A percentile compares a stretch with the other conserved stretches of the same genome.
phyloP scores from a whole-genome alignment of 2,797 vertebrate genomes.

The Molossus molossus region DNA sequence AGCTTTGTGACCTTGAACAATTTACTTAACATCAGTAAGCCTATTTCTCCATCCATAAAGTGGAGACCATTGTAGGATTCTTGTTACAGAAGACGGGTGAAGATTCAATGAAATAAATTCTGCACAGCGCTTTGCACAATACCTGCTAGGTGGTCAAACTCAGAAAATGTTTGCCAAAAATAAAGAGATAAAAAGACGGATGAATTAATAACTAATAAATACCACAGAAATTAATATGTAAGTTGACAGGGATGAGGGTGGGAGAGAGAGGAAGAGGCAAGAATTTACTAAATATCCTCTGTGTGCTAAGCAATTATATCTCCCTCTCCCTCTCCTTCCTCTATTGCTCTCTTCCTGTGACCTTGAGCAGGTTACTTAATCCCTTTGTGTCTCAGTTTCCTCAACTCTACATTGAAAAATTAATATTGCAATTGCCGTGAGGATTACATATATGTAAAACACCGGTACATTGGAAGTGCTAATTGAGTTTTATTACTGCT shows the following conservation, averaged over 20 bases:
- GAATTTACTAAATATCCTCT: not conserved
- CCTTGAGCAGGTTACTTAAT: not conserved
- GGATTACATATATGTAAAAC: not conserved
- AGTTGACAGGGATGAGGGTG: not conserved
- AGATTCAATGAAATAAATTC: slow-evolving; percentile 11
- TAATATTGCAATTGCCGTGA: not conserved
- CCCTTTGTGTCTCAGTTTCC: not conserved
- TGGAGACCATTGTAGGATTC: not conserved
- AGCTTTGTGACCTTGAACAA: slow-evolving; percentile 4
- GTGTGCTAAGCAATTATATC: not conserved
- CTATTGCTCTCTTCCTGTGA: not conserved
- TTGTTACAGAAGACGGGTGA: not conserved
- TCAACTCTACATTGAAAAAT: not conserved
- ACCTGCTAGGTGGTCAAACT: not conserved
- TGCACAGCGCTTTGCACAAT: not conserved
- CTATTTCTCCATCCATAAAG: not conserved
- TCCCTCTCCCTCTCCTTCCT: not conserved
- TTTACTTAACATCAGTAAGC: not conserved
- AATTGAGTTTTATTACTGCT: not conserved
- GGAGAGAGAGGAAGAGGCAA: not conserved
- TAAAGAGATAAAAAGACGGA: not conserved
- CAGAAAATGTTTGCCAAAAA: not conserved
- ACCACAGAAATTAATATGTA: not conserved
- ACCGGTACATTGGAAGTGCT: not conserved
- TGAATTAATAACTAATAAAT: not conserved